These are phyloP conservation scores for Caenorhabditis drosophilae DNA, from an alignment of 2,888 invertebrate genomes.

Conservation along the genomic window DNA sequence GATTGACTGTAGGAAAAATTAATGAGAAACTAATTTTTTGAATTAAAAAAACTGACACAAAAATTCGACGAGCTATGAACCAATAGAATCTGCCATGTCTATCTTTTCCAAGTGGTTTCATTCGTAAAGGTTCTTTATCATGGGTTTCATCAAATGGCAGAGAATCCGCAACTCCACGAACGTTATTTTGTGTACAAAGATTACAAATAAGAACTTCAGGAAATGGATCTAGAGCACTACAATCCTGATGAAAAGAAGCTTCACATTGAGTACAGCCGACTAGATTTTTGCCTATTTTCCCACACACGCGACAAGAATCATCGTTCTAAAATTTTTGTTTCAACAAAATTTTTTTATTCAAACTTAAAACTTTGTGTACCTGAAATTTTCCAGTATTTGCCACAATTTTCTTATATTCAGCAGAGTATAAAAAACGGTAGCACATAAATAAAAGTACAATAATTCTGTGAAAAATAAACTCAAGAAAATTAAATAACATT, in stretches of 20 bases:
- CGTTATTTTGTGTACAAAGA: slow-evolving; percentile 85
- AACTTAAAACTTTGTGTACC: not conserved
- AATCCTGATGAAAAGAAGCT: slow-evolving; percentile 94
- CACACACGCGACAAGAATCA: slow-evolving; percentile 70
- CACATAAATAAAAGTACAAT: slow-evolving; percentile 79
- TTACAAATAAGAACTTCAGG: slow-evolving; percentile 95
- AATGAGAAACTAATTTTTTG: not conserved
- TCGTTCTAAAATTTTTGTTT: slow-evolving; percentile 68
- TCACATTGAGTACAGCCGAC: slow-evolving; percentile 97
- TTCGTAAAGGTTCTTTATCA: slow-evolving; percentile 86
- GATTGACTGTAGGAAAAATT: slow-evolving; percentile 10
- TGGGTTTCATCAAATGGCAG: slow-evolving; percentile 74
- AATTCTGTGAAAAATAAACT: slow-evolving; percentile 13
- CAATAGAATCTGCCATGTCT: slow-evolving; percentile 95
- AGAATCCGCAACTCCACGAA: slow-evolving; percentile 89
- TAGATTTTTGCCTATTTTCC: slow-evolving; percentile 78
- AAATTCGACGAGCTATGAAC: slow-evolving; percentile 89
- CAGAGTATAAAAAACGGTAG: slow-evolving; percentile 90
- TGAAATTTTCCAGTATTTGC: slow-evolving; percentile 75
- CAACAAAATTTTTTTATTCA: not conserved
- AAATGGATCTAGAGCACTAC: slow-evolving; percentile 85
- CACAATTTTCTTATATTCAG: slow-evolving; percentile 89
- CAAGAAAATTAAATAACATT: slow-evolving; percentile 74
- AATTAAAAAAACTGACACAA: slow-evolving; percentile 80
- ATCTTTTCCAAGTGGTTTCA: slow-evolving; percentile 92